Percentiles rank a stretch among this genome's conserved stretches.
Conservation (phyloP, 2,113 vertebrate genomes). For the Centrocercus urophasianus region DNA sequence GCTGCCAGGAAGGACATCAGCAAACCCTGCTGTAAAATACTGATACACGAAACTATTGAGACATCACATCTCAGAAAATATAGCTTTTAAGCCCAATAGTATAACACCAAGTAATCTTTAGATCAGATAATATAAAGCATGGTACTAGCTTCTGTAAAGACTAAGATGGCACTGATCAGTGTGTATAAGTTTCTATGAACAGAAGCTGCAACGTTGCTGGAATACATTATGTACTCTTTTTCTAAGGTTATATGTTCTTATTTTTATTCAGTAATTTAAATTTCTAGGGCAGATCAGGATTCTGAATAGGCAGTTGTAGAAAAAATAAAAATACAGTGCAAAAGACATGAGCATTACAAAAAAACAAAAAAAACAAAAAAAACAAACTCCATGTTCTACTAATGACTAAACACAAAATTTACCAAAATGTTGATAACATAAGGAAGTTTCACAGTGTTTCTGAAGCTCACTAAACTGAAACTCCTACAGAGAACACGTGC, state of each 20-base stretch:
- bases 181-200: background rate
- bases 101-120: background rate
- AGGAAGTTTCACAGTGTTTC: background rate
- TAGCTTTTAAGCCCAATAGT: rapidly evolving
- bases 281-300: background rate
- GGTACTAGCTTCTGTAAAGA: background rate
- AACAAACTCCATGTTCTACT: background rate
- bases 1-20: background rate
- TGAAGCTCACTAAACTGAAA: constrained; percentile 1
- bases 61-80: background rate
- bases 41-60: background rate
- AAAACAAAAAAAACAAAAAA: background rate
- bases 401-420: background rate
- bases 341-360: background rate
- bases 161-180: background rate
- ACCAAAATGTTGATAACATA: background rate
- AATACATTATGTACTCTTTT: background rate
- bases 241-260: background rate
- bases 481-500: background rate
- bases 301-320: background rate
- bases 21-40: background rate
- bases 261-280: background rate
- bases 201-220: background rate
- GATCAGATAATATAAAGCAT: background rate
- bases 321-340: no score